Evolutionary conservation across 2,888 invertebrate genomes (phyloP), one percentile per base, ranked within the genome.

Genomic region (Brachyopa scutellaris): DNA sequence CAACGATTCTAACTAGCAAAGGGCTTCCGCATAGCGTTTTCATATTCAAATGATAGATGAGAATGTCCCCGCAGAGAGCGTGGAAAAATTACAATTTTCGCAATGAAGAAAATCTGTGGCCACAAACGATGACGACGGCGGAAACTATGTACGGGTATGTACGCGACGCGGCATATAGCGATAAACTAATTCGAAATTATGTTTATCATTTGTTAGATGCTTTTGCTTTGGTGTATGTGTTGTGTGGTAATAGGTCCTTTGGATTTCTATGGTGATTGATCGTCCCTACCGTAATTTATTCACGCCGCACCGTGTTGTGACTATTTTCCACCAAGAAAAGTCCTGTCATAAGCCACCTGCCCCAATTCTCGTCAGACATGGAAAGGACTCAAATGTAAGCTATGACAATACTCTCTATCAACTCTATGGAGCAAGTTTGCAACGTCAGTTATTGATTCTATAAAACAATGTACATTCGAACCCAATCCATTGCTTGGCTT

Each of bases 41-140:
- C 53, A 70, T 59, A 69, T 69, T 70, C 42, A 70, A 76, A 82
- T 77, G 82, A 82, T 77, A 66, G 77, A 82, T 82, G 70, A 61
- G 36, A 66, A 59, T 61, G 64, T 82, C 77, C 57, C 70, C 38
- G 26, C 6, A 42, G 70, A 33, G 66, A 70, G 70, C 64, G 38
- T 57, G 66, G 82, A 82, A 82, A 82, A 77, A 82, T 76, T 76
- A 59, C 69, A 66, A 59, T 70, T 51, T 76, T 69, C 64, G 40
- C 59, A 47, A 38, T 64, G 29, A 40, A 33, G 55, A 55, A 51
- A 67, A 67, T 67, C 61, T 73, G 53, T 40, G 73, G 61, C 53
- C 38, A 13, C 53, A 36, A 47, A 53, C 17, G 59, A 59, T 29
- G 31, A 61, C 17, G 53, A n/a, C n/a, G n/a, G n/a, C n/a, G 36